Percentiles rank a stretch among this genome's conserved stretches.
phyloP scores from a whole-genome alignment of 2,113 vertebrate species.

The Trochalopteron elliotii region DNA sequence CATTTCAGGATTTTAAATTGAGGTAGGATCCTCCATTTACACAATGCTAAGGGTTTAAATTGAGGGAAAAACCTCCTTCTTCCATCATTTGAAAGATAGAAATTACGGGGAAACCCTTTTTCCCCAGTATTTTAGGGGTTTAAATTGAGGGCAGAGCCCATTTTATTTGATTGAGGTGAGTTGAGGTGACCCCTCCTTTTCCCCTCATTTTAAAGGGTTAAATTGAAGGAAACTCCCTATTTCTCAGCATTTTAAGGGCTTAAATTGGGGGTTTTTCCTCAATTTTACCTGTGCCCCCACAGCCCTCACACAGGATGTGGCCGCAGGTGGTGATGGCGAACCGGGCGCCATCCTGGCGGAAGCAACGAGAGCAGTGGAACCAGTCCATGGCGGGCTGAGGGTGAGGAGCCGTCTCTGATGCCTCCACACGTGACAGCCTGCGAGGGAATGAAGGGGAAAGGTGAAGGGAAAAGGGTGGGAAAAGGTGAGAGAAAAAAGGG shows the following conservation, averaged over 20 bases:
- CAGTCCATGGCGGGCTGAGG: background rate
- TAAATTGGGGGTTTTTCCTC: background rate
- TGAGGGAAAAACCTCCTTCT: background rate
- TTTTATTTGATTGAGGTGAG: background rate
- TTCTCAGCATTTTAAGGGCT: background rate
- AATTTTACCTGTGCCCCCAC: background rate
- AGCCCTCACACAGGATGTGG: background rate
- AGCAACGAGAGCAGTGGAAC: background rate
- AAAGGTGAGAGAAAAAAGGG: background rate
- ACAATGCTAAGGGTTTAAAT: too few relatives aligned
- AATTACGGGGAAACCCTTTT: background rate
- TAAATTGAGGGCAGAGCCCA: background rate
- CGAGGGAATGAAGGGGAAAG: background rate
- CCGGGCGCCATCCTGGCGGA: background rate
- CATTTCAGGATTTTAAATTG: background rate
- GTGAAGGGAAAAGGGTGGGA: too few relatives aligned
- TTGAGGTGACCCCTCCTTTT: background rate
- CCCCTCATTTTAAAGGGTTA: background rate
- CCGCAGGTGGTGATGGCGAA: background rate
- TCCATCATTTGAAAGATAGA: background rate
- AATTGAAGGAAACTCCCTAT: background rate
- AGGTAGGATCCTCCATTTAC: background rate
- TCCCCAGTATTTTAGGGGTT: accelerated
- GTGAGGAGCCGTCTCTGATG: accelerated
- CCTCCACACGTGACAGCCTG: background rate